Conservation (phyloP, 2,113 vertebrate species). For the Oxyura jamaicensis region DNA sequence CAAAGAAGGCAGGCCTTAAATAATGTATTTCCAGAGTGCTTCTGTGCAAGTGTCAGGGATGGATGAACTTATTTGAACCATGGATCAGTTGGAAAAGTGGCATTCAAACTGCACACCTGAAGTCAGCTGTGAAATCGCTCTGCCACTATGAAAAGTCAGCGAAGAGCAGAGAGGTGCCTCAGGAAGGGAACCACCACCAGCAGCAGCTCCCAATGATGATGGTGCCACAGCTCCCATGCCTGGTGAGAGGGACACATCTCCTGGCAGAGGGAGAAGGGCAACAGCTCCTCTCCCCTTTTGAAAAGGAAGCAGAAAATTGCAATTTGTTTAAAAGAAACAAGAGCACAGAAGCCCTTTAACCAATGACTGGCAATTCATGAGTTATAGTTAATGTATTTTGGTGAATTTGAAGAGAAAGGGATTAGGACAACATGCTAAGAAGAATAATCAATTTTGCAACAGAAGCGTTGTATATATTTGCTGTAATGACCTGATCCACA, state of each 20-base stretch:
- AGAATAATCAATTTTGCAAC: not conserved
- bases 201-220: rapidly evolving
- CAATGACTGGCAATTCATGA: not conserved
- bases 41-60: conserved; percentile 15
- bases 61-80: conserved; percentile 43
- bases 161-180: not conserved
- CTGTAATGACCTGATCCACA: not conserved
- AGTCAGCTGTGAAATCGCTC: conserved; percentile 24
- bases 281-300: not conserved
- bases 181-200: not conserved
- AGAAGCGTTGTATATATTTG: not conserved
- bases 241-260: not conserved
- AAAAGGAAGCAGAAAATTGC: not conserved
- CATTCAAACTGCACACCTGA: conserved; percentile 34
- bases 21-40: conserved; percentile 48
- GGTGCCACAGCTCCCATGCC: not conserved
- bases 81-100: not conserved
- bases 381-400: not conserved
- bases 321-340: not conserved
- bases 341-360: not conserved
- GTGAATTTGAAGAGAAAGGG: not conserved
- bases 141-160: not conserved
- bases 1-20: conserved; percentile 47
- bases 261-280: not conserved
- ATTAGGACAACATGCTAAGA: not conserved